Base-by-base conservation (phyloP, 2,888 invertebrate genomes). In the Hylaea fasciaria region DNA sequence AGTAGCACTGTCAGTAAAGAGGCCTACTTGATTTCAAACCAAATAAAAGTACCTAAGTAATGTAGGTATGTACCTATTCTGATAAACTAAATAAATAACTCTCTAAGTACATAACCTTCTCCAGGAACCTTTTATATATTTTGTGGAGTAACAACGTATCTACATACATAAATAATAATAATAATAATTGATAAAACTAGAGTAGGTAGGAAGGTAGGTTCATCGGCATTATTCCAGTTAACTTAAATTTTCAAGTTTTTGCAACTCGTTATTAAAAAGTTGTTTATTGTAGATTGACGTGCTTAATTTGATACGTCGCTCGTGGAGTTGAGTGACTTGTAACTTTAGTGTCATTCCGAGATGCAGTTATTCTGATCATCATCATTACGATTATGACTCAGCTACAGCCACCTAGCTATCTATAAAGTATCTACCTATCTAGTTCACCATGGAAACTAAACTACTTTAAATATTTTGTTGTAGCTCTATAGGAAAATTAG, bases 291-390 rank as follows among this genome's bases (percentile, higher is more conserved):
- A 46, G 53, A 28, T 35, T 41, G 40, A 7, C 49, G 60, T 60
- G 50, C 35, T 40, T 53, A 53, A 60, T 55, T 46, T 51, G 46
- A 54, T 46, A 41, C 49, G 35, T 16, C 29, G 43, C 29, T 16
- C 29, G 12, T 32, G 50, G 51, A 50, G 60, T 60, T 60, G 35
- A 55, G 60, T 60, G 60, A 60, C 60, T 55, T 13, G 55, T n/a
- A 22, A 40, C 44, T 53, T 17, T 28, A 32, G 40, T 51, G 60
- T 60, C 55, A 55, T 60, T 60, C 55, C 32, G 40, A 54, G n/a
- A 47, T 55, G 60, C 60, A 55, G 60, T 60, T 55, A 60, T 43
- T 55, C 53, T 59, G 48, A 50, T 55, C 55, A 60, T 60, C 55
- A 60, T 60, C 55, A 60, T 60, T 55, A 55, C 28, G 40, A 4